Evolutionary conservation across 2,888 invertebrate species (phyloP).

Genomic region (Drosophila phalerata): DNA sequence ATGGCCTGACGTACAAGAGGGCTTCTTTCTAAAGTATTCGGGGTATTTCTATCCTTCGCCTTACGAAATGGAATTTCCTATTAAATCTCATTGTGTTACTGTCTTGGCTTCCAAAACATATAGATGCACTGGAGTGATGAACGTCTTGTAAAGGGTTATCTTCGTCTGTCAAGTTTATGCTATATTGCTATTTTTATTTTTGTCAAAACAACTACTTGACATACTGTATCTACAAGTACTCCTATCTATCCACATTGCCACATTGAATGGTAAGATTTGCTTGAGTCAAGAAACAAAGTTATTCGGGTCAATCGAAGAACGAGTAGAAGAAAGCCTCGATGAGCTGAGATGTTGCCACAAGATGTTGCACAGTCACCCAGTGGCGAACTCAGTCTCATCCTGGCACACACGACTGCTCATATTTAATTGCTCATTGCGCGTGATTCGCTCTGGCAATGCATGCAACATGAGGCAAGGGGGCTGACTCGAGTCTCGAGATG

Average conservation of each 20-base stretch:
- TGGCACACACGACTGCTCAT: conserved; percentile 77
- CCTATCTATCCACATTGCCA: neutral
- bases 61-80: too few relatives aligned
- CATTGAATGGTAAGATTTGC: neutral
- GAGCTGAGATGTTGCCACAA: conserved; percentile 31
- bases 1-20: too few relatives aligned
- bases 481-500: conserved; percentile 21
- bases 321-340: conserved; percentile 53
- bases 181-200: neutral
- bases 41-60: too few relatives aligned
- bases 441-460: conserved; percentile 53
- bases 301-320: conserved; percentile 42
- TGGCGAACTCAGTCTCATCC: conserved; percentile 42
- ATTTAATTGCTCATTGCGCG: conserved; percentile 79
- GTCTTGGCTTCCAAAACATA: too few relatives aligned
- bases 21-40: too few relatives aligned
- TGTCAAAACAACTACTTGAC: neutral
- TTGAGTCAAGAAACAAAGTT: conserved; percentile 9
- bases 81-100: too few relatives aligned
- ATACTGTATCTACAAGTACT: neutral
- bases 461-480: conserved; percentile 5
- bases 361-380: conserved; percentile 50
- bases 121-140: too few relatives aligned
- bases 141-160: too few relatives aligned
- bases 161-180: too few relatives aligned